A percentile compares a stretch with the other conserved stretches of the same genome.
Conservation (phyloP, 2,888 invertebrate species). For the Drosophila barbarae region DNA sequence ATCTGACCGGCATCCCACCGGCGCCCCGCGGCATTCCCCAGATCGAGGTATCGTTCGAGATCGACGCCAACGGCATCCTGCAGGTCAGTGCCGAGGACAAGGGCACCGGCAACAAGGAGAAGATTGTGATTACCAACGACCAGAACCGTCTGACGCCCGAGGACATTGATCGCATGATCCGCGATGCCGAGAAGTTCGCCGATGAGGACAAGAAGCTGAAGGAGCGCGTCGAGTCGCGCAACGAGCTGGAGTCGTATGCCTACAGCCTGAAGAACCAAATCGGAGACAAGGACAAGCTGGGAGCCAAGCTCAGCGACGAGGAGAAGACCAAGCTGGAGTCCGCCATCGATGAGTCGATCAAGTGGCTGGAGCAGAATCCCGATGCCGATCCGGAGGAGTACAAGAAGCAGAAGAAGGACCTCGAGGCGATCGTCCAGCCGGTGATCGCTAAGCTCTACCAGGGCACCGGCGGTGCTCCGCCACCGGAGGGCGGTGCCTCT, state of each 20-base stretch:
- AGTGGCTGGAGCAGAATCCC: conserved; percentile 98
- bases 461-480: conserved; percentile 89
- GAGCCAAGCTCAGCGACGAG: conserved; percentile 91
- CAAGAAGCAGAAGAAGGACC: conserved; percentile 95
- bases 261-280: conserved; percentile 99
- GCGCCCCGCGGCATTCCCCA: conserved; percentile 96
- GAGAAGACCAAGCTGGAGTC: conserved; percentile 97
- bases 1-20: conserved; percentile 97
- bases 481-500: conserved; percentile 83
- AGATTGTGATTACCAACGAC: conserved; percentile 99
- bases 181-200: conserved; percentile 99
- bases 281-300: conserved; percentile 97
- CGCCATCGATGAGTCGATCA: conserved; percentile 97
- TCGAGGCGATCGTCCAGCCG: conserved; percentile 97
- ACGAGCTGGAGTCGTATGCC: conserved; percentile 97
- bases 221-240: conserved; percentile 96
- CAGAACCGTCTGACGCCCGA: conserved; percentile 98
- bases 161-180: conserved; percentile 99
- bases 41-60: conserved; percentile 96
- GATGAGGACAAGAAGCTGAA: conserved; percentile 99
- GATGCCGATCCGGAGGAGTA: conserved; percentile 95
- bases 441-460: conserved; percentile 98
- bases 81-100: conserved; percentile 99
- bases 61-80: conserved; percentile 95
- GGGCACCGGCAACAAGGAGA: conserved; percentile 98